These are phyloP conservation scores for Leptinotarsa tumamoca DNA, from an alignment of 2,888 invertebrate species.

Conservation along the genomic window DNA sequence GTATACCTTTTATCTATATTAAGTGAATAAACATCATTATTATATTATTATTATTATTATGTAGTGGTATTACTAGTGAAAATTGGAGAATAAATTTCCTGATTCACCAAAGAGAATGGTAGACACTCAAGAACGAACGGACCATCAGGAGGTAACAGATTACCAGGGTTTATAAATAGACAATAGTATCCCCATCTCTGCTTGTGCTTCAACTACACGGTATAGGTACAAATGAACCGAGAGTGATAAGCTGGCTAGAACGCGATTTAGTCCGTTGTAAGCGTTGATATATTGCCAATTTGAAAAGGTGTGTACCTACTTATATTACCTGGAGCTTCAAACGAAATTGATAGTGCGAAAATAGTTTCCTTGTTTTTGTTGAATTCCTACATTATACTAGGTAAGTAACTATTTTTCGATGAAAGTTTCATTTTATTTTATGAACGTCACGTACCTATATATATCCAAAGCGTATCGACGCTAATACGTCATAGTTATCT, in stretches of 20 bases:
- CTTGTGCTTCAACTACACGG: neutral
- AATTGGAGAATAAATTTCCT: too few species aligned
- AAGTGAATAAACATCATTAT: too few species aligned
- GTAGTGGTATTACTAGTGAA: too few species aligned
- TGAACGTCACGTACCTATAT: too few species aligned
- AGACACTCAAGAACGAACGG: too few species aligned
- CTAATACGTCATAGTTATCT: neutral
- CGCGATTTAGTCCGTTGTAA: neutral
- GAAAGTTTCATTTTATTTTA: too few species aligned
- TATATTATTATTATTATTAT: too few species aligned
- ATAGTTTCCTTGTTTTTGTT: too few species aligned
- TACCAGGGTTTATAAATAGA: neutral
- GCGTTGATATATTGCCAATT: neutral
- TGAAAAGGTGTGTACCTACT: neutral
- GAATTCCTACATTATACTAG: neutral
- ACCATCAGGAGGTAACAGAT: too few species aligned
- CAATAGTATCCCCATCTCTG: conserved; percentile 4
- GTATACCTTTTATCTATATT: too few species aligned
- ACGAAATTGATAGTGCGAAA: neutral
- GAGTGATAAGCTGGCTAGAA: conserved; percentile 4
- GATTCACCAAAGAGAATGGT: too few species aligned
- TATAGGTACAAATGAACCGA: neutral
- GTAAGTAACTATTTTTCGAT: neutral
- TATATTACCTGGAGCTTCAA: neutral
- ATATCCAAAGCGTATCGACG: neutral